Base-by-base conservation (phyloP, 2,888 invertebrate genomes). In the Hirtodrosophila histrioides region DNA sequence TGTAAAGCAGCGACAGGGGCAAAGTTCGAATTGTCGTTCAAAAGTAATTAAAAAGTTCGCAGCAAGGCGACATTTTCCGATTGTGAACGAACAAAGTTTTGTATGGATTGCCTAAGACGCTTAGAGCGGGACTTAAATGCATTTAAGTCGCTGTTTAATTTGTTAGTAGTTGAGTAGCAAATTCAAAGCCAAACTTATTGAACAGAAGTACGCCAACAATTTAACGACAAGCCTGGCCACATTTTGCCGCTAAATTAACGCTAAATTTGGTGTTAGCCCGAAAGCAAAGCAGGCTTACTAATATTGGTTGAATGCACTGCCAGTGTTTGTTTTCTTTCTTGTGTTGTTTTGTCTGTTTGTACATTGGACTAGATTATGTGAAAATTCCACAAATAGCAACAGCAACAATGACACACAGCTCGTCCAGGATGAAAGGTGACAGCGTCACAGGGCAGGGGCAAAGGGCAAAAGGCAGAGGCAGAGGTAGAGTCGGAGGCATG, bases 11-110 rank as follows among this genome's bases (percentile, higher is more conserved):
- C 60, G 77, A 44, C 70, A 67, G 78, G 68, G 78, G 62, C 83
- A 81, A 82, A 85, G 85, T 82, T 87, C 82, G 68, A 87, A 85
- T 78, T 70, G 85, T 75, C 78, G 78, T 77, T 88, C 79, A 77
- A 84, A 84, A 84, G 84, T 84, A 84, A 84, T 84, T 84, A 84
- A 86, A 84, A 84, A 84, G 83, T 88, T 79, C 68, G 63, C 65
- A 67, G 63, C 79, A 70, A 66, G 64, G 66, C 82, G 78, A 82
- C 85, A 82, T 81, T 86, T 68, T 45, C 57, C 78, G 81, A 86
- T 84, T 75, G 43, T 53, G 35, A 46, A 64, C 35, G 49, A 46
- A 56, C 41, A 63, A 86, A 77, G 48, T 77, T 84, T 74, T 66
- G 9, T 37, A 53, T 17, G 17, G 17, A 17, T 17, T 17, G 17